A percentile compares a stretch with the other conserved stretches of the same genome.
These are phyloP conservation scores for Heliconius cydno DNA, from an alignment of 2,888 invertebrate genomes.

Conservation along the genomic window DNA sequence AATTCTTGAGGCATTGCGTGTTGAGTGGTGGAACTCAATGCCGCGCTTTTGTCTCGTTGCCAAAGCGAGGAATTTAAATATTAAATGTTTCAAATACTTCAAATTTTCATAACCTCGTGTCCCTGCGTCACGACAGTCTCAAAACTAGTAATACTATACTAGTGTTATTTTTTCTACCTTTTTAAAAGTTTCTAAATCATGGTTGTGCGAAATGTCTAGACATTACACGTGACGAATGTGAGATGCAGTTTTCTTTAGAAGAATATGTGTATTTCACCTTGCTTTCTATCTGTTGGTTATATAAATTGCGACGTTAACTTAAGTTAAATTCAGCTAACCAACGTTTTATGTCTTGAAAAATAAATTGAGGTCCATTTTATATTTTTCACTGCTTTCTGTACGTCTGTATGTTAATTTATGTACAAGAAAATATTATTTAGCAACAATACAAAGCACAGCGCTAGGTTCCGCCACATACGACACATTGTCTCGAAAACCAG, in stretches of 20 bases:
- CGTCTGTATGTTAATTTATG: neutral
- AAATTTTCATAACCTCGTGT: too few relatives aligned
- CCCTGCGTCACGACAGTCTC: too few relatives aligned
- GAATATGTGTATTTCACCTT: neutral
- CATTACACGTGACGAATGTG: neutral
- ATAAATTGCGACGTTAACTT: neutral
- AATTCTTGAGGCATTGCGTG: too few relatives aligned
- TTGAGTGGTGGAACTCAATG: too few relatives aligned
- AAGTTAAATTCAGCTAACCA: too few relatives aligned
- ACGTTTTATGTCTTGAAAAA: neutral
- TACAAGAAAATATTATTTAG: neutral
- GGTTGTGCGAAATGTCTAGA: neutral
- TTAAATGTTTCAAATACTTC: too few relatives aligned
- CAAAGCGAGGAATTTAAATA: too few relatives aligned
- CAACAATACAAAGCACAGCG: neutral
- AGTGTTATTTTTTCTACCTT: too few relatives aligned
- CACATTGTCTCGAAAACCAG: neutral
- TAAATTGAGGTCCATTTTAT: too few relatives aligned
- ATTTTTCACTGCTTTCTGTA: too few relatives aligned
- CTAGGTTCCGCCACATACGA: neutral
- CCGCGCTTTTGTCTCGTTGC: too few relatives aligned
- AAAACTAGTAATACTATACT: too few relatives aligned
- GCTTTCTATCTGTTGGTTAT: neutral
- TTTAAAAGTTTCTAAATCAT: neutral
- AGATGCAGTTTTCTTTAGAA: neutral